Percentiles rank a stretch among this genome's conserved stretches.
These are phyloP conservation scores for Drosophila tropicalis DNA, from an alignment of 1,140 invertebrate species.

Conservation along the genomic window DNA sequence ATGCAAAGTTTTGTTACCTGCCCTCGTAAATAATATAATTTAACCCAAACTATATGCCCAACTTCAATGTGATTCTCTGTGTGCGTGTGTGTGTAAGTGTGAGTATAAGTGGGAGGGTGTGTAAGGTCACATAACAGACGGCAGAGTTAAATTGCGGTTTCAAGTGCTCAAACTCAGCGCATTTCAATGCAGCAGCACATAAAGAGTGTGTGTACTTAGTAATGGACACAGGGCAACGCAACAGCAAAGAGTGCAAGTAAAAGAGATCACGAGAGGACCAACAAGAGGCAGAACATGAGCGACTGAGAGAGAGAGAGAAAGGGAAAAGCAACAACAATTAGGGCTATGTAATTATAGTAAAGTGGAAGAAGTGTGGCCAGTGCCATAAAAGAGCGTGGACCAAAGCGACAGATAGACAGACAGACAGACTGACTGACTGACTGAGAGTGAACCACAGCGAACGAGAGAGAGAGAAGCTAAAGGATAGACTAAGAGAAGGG, in stretches of 20 bases:
- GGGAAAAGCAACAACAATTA: conserved; percentile 53
- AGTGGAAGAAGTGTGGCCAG: conserved; percentile 11
- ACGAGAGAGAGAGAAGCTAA: conserved; percentile 15
- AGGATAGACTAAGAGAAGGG: neutral
- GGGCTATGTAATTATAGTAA: conserved; percentile 51
- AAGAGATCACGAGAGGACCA: neutral
- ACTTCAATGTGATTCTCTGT: neutral
- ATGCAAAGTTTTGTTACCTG: neutral
- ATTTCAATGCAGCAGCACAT: conserved; percentile 44
- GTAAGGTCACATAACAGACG: conserved; percentile 34
- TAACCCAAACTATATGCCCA: neutral
- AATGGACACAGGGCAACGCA: conserved; percentile 40
- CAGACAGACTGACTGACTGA: conserved; percentile 14
- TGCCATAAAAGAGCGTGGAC: no score
- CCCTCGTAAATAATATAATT: conserved; percentile 2
- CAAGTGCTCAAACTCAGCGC: conserved; percentile 47
- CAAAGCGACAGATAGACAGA: neutral
- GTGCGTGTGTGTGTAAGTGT: neutral
- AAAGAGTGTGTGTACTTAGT: conserved; percentile 40
- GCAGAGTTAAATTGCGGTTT: conserved; percentile 42
- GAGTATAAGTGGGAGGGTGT: neutral
- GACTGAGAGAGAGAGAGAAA: conserved; percentile 1
- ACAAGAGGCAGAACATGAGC: neutral
- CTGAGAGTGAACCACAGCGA: neutral
- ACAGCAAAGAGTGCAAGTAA: neutral